Percentiles rank a stretch among this genome's conserved stretches.
phyloP scores from a whole-genome alignment of 2,888 invertebrate genomes.

The Agriotes lineatus region DNA sequence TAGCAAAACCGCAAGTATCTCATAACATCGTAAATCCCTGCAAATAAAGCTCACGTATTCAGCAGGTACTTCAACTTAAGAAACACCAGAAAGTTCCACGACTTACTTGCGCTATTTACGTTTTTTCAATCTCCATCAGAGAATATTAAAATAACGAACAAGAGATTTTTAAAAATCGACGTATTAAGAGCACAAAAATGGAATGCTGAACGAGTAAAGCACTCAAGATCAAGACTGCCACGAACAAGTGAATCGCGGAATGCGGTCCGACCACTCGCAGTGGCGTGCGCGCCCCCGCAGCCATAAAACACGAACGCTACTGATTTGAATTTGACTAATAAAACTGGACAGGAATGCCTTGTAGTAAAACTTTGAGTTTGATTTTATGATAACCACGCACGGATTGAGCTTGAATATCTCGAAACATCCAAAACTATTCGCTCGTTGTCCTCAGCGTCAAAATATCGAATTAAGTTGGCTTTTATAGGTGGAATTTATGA shows the following conservation, averaged over 20 bases:
- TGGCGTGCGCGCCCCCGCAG: constrained; percentile 53
- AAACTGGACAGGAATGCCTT: background rate
- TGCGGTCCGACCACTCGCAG: constrained; percentile 58
- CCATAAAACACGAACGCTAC: constrained; percentile 49
- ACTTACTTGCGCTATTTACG: too few relatives aligned
- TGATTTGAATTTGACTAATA: constrained; percentile 31
- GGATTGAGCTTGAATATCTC: too few relatives aligned
- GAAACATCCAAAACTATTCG: too few relatives aligned
- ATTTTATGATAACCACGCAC: too few relatives aligned
- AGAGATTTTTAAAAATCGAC: background rate
- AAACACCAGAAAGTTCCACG: constrained; percentile 18
- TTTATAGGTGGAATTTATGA: too few relatives aligned
- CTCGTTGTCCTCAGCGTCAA: too few relatives aligned
- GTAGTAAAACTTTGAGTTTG: too few relatives aligned
- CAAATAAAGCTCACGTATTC: constrained; percentile 33
- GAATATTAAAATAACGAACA: background rate
- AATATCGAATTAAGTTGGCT: too few relatives aligned
- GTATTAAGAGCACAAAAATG: too few relatives aligned
- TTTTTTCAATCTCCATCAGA: too few relatives aligned
- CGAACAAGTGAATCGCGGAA: constrained; percentile 59
- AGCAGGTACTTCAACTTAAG: constrained; percentile 27
- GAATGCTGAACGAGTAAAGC: constrained; percentile 57
- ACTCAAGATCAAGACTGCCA: constrained; percentile 47
- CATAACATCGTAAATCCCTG: constrained; percentile 27
- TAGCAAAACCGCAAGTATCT: constrained; percentile 38